Evolutionary conservation across 35 echinoderm and acorn worm genomes (phyloP).

Genomic region (Acanthaster planci): DNA sequence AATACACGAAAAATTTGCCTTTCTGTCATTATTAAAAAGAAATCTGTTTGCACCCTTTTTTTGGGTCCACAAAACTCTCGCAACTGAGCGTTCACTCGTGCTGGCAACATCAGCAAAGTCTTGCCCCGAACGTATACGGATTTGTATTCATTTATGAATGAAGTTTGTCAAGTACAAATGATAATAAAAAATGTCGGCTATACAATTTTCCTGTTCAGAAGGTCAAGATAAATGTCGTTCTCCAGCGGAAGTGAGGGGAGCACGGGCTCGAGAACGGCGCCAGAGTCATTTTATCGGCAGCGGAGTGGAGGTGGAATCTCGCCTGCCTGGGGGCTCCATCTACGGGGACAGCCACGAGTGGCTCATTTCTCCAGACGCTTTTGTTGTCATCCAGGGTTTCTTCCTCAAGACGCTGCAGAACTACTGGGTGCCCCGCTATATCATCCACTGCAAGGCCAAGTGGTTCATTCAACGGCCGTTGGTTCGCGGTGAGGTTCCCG

Average conservation of each 20-base stretch:
- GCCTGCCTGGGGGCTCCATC: slow-evolving; percentile 24
- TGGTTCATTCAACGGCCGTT: slow-evolving; percentile 27
- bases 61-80: no score
- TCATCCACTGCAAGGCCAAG: slow-evolving; percentile 76
- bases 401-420: slow-evolving; percentile 65
- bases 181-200: no score
- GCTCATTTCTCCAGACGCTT: background rate
- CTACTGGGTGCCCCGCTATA: slow-evolving; percentile 89
- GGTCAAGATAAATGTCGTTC: background rate
- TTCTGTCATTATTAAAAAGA: no score
- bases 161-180: no score
- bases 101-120: no score
- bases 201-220: background rate
- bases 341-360: slow-evolving; percentile 6
- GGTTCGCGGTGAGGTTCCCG: background rate
- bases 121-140: no score
- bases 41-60: no score
- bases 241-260: background rate
- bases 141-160: no score
- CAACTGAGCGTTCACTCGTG: no score
- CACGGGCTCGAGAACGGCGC: background rate
- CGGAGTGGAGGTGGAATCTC: slow-evolving; percentile 35
- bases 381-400: slow-evolving; percentile 50
- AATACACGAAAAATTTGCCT: no score
- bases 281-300: slow-evolving; percentile 26